Evolutionary conservation across 2,888 invertebrate species (phyloP), one percentile per base, ranked within the genome.

Genomic region (Eristalis pertinax): DNA sequence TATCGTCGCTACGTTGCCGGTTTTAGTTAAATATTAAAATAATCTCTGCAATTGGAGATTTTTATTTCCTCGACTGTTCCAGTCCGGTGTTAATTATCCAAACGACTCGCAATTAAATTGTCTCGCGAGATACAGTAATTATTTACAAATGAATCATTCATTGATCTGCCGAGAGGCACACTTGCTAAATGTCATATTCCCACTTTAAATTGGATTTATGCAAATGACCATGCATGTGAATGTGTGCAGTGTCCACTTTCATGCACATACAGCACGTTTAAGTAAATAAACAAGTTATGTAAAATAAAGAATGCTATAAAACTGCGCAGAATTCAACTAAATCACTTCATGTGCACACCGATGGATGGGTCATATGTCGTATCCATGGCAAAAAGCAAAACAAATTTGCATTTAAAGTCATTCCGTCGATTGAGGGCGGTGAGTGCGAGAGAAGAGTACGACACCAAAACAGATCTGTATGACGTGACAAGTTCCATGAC

Each of bases 251-350:
- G 43, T 43, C 19, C 50, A 19, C 32, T 32, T 32, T 10, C 19
- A 19, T 8, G 8, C 19, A 50, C 50, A 19, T 19, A 19, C 8
- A 50, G 50, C 4, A n/a, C 26, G 4, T 1, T 32, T 32, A 7
- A 19, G 50, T 50, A 50, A 50, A 50, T 50, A 50, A 50, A 50
- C 50, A 50, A 50, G 50, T 50, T 50, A 50, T 50, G 50, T 50
- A 50, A 60, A 60, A 11, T 60, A 60, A 60, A 60, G 24, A 60
- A 50, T 8, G 50, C 19, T 19, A 22, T 50, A 60, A 60, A 72
- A 72, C 62, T 72, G 72, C 72, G 72, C 72, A 72, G 62, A 72
- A 62, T 62, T 60, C 60, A 65, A 65, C 64, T 60, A 60, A 60
- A 60, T 60, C 60, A 60, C 26, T 43, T 50, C 50, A 50, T 19